These are phyloP conservation scores for Eclectus roratus DNA, from an alignment of 2,113 vertebrate genomes.

Conservation along the genomic window DNA sequence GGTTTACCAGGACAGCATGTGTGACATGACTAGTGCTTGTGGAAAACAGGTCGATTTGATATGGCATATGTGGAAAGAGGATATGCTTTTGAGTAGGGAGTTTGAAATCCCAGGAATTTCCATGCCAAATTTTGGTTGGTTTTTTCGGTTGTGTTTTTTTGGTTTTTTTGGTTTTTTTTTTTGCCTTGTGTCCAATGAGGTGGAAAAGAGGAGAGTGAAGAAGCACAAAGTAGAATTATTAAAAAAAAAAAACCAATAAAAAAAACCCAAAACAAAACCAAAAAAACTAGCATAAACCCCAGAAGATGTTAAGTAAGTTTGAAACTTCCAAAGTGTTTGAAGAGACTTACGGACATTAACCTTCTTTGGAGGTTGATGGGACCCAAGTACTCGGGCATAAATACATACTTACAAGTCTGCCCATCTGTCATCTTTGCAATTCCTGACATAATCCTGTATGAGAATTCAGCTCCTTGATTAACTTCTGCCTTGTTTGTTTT, in stretches of 20 bases:
- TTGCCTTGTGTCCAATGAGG: background rate
- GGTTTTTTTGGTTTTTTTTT: background rate
- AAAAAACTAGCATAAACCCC: background rate
- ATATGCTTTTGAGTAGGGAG: background rate
- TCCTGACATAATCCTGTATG: background rate
- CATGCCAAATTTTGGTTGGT: background rate
- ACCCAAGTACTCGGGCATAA: background rate
- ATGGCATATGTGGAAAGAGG: background rate
- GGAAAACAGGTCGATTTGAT: background rate
- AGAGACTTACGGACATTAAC: background rate
- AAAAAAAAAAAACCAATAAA: rapidly evolving
- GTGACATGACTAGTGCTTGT: background rate
- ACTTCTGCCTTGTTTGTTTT: background rate
- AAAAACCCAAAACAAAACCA: background rate
- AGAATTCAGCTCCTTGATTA: background rate
- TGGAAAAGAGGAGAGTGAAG: rapidly evolving
- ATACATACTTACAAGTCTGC: background rate
- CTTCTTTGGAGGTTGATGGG: background rate
- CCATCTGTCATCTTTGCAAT: background rate
- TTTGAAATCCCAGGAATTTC: background rate
- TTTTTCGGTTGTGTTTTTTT: background rate
- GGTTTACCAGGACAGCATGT: background rate
- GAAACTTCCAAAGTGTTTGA: background rate
- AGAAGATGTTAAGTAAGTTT: background rate
- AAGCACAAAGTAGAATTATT: background rate